phyloP scores from a whole-genome alignment of 2,888 invertebrate species.

The Agonopterix heracliana region DNA sequence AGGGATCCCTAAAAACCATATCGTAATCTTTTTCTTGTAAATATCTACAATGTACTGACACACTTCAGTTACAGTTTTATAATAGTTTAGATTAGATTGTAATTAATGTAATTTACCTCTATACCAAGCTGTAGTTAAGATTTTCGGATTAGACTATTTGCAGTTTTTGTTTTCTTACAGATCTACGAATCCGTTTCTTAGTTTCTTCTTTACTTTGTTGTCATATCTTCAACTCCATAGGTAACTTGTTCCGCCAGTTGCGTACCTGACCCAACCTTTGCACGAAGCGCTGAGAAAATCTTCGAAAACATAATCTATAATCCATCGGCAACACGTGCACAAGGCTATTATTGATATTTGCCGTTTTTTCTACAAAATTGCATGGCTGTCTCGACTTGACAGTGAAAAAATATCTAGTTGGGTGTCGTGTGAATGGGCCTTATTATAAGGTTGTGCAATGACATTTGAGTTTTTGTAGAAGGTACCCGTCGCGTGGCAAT shows the following conservation, averaged over 20 bases:
- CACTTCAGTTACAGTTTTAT: too few relatives aligned
- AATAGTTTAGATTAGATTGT: too few relatives aligned
- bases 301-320: conserved; percentile 70
- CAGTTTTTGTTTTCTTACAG: too few relatives aligned
- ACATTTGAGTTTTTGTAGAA: conserved; percentile 59
- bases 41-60: too few relatives aligned
- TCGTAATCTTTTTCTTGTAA: too few relatives aligned
- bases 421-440: conserved; percentile 66
- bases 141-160: too few relatives aligned
- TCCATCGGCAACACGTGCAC: conserved; percentile 74
- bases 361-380: conserved; percentile 73
- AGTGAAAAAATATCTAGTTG: conserved; percentile 61
- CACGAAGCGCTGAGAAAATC: conserved; percentile 66
- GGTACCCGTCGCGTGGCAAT: conserved; percentile 56
- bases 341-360: conserved; percentile 71
- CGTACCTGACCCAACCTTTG: conserved; percentile 58
- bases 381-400: conserved; percentile 60
- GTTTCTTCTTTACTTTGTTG: too few relatives aligned
- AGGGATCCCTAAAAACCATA: too few relatives aligned
- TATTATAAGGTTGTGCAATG: conserved; percentile 73
- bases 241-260: conserved; percentile 23
- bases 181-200: too few relatives aligned
- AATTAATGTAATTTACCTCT: too few relatives aligned
- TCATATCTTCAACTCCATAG: neutral
- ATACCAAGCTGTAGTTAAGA: too few relatives aligned